These are phyloP conservation scores for Poeciliopsis infans DNA, from an alignment of 2,797 vertebrate genomes.

Conservation along the genomic window DNA sequence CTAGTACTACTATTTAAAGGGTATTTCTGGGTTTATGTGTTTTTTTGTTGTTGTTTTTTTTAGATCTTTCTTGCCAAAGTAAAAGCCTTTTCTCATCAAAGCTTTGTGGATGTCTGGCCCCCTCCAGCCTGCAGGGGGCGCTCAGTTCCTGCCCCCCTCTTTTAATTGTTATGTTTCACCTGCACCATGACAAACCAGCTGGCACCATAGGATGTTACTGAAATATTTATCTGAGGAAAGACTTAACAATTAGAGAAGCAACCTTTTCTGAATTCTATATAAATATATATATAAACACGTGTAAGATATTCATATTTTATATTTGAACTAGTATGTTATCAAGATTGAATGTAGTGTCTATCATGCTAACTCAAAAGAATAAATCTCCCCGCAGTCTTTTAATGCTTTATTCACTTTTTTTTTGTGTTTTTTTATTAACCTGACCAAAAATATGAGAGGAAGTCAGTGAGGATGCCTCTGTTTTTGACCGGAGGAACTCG, in stretches of 20 bases:
- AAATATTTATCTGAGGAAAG: slow-evolving; percentile 85
- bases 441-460: slow-evolving; percentile 69
- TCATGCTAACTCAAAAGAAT: slow-evolving; percentile 78
- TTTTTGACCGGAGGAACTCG: slow-evolving; percentile 52
- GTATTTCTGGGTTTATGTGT: slow-evolving; percentile 86
- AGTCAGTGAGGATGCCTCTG: slow-evolving; percentile 7
- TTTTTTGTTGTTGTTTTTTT: slow-evolving; percentile 56
- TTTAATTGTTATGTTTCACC: slow-evolving; percentile 62
- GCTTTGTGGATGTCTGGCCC: slow-evolving; percentile 79
- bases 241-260: slow-evolving; percentile 79
- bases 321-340: slow-evolving; percentile 84
- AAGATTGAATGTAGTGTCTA: slow-evolving; percentile 89
- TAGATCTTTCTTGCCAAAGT: slow-evolving; percentile 94
- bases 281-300: slow-evolving; percentile 81
- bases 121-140: slow-evolving; percentile 58
- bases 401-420: slow-evolving; percentile 65
- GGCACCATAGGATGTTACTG: slow-evolving; percentile 80
- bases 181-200: slow-evolving; percentile 68
- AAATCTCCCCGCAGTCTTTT: slow-evolving; percentile 70
- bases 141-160: slow-evolving; percentile 52
- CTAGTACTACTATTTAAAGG: slow-evolving; percentile 88
- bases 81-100: slow-evolving; percentile 86
- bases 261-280: slow-evolving; percentile 79
- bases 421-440: slow-evolving; percentile 69
- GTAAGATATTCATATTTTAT: slow-evolving; percentile 88